Base-by-base conservation (phyloP, 2,888 invertebrate genomes). In the Trichogramma dendrolimi region DNA sequence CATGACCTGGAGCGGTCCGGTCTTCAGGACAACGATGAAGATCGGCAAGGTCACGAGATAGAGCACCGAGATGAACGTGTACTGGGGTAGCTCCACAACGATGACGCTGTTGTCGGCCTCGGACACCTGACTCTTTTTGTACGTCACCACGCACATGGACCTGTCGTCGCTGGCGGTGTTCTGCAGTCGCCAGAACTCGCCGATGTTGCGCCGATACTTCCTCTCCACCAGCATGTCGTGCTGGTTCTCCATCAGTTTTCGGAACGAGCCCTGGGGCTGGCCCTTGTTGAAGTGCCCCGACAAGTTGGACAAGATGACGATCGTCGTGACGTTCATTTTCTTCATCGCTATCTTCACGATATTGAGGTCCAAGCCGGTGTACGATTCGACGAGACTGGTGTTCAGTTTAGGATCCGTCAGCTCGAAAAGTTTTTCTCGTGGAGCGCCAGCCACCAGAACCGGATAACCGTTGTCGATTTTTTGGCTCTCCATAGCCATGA, bases 141-240 rank as follows among this genome's bases (percentile, higher is more conserved):
- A 58, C 1, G 68, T 64, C 6, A 65, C 6, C 5, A 64, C 53
- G 41, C 67, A 67, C 7, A 69, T 40, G 4, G 58, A 63, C 0
- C 67, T 56, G 3, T 44, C 41, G 4, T 55, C 49, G 27, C 66
- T 68, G 0, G 68, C 67, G 44, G 66, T 67, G 0, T 67, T 68
- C n/a, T 64, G 44, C 0, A 60, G 39, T 5, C 59, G 50, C 47
- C 62, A 63, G 10, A 65, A 62, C 11, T 63, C 42, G 3, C 27
- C 27, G 27, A 27, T 27, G 3, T 27, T 27, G 27, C 58, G 58
- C 11, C 55, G 44, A 51, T 61, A 67, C 4, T 58, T 60, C 5
- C 42, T 8, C 55, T 70, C 70, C 39, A 61, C 11, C 0, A 61
- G 49, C 3, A 68, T 55, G 49, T 71, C 70, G 55, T 54, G 51